A percentile compares a stretch with the other conserved stretches of the same genome.
Evolutionary conservation across 2,888 invertebrate species (phyloP).

Genomic region (Heliconius erato): DNA sequence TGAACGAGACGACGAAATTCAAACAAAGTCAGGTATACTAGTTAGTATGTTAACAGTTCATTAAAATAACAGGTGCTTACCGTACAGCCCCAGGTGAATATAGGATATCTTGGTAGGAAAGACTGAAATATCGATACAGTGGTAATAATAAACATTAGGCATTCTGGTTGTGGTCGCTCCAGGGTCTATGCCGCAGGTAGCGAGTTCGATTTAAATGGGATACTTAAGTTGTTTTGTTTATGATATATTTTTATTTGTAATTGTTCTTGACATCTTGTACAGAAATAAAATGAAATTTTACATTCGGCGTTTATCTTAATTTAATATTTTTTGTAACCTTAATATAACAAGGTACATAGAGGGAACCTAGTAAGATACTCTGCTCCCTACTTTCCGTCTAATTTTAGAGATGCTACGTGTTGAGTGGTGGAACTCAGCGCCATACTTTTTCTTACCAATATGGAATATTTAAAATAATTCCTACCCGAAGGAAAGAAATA

Average conservation of each 20-base stretch:
- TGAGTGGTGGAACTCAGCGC: no score
- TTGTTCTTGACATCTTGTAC: not conserved
- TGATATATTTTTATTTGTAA: not conserved
- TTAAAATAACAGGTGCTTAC: conserved; percentile 77
- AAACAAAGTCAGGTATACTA: not conserved
- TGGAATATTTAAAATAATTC: no score
- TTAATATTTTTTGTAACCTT: not conserved
- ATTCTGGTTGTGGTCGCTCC: not conserved
- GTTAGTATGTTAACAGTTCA: conserved; percentile 63
- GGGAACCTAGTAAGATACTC: no score
- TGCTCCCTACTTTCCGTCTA: no score
- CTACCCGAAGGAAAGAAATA: no score
- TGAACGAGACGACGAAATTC: not conserved
- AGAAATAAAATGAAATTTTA: not conserved
- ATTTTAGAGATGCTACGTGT: no score
- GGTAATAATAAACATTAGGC: conserved; percentile 18
- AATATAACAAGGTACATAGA: no score
- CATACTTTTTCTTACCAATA: no score
- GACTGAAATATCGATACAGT: conserved; percentile 10
- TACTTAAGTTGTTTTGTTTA: not conserved
- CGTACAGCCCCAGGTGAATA: conserved; percentile 63
- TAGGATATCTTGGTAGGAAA: conserved; percentile 14
- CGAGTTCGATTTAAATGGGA: conserved; percentile 2
- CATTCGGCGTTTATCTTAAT: not conserved
- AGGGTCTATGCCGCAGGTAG: conserved; percentile 6